phyloP scores from a whole-genome alignment of 2,888 invertebrate genomes.

The Campoplex nolae region DNA sequence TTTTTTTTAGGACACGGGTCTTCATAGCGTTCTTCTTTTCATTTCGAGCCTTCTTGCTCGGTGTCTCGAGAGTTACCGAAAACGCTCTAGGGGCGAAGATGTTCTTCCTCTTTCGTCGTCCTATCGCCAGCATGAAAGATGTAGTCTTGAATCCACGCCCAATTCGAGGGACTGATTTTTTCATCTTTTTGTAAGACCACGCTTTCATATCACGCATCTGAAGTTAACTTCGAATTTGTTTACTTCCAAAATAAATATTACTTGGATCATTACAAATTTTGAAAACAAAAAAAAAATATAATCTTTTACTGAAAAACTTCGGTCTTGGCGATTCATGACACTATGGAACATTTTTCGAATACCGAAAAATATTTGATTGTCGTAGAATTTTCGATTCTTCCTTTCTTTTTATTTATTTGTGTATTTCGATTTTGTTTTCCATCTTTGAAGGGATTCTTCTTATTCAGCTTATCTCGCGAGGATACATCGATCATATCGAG shows the following conservation, averaged over 20 bases:
- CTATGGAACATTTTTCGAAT: background rate
- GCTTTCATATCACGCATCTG: background rate
- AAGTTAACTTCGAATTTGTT: background rate
- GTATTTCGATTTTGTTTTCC: background rate
- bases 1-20: constrained; percentile 26
- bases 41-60: background rate
- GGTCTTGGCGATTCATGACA: background rate
- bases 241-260: background rate
- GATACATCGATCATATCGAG: constrained; percentile 54
- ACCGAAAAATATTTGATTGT: background rate
- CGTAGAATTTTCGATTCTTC: background rate
- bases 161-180: constrained; percentile 13
- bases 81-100: background rate
- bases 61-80: constrained; percentile 18
- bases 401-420: constrained; percentile 5
- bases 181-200: background rate
- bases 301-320: background rate
- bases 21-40: constrained; percentile 19
- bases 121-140: background rate
- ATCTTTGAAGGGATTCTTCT: constrained; percentile 10
- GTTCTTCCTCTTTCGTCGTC: background rate
- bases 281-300: background rate
- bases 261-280: background rate
- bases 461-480: background rate
- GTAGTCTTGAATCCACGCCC: background rate